A percentile compares a stretch with the other conserved stretches of the same genome.
These are phyloP conservation scores for Petrocephalus schoutedeni DNA, from an alignment of 2,797 vertebrate genomes.

Conservation along the genomic window DNA sequence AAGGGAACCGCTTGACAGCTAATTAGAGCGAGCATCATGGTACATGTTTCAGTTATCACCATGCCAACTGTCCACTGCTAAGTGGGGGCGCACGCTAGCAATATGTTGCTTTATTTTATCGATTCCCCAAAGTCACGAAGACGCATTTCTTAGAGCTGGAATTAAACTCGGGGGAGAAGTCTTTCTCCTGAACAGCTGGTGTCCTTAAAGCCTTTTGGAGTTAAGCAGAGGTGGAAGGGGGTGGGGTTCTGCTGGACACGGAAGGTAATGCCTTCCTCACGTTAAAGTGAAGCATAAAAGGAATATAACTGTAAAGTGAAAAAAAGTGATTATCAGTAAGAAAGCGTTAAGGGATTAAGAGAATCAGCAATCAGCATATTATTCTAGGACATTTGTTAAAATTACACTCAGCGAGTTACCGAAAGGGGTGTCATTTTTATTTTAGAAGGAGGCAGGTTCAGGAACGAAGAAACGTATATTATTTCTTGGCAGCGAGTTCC, in stretches of 20 bases:
- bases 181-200: conserved; percentile 19
- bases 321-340: not conserved
- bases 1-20: conserved; percentile 23
- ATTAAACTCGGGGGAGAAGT: conserved; percentile 11
- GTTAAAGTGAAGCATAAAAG: not conserved
- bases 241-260: not conserved
- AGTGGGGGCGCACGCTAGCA: not conserved
- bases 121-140: conserved; percentile 15
- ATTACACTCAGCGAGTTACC: not conserved
- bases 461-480: not conserved
- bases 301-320: not conserved
- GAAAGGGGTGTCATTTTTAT: not conserved
- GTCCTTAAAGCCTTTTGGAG: not conserved
- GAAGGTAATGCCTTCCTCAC: not conserved
- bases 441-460: not conserved
- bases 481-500: not conserved
- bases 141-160: conserved; percentile 16
- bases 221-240: not conserved
- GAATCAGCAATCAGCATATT: not conserved
- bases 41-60: conserved; percentile 25
- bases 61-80: conserved; percentile 15
- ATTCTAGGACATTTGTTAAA: not conserved
- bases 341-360: not conserved
- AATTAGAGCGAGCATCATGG: conserved; percentile 26
- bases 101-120: conserved; percentile 8